Evolutionary conservation across 1,140 invertebrate species (phyloP), one percentile per base, ranked within the genome.

Genomic region (Drosophila teissieri): DNA sequence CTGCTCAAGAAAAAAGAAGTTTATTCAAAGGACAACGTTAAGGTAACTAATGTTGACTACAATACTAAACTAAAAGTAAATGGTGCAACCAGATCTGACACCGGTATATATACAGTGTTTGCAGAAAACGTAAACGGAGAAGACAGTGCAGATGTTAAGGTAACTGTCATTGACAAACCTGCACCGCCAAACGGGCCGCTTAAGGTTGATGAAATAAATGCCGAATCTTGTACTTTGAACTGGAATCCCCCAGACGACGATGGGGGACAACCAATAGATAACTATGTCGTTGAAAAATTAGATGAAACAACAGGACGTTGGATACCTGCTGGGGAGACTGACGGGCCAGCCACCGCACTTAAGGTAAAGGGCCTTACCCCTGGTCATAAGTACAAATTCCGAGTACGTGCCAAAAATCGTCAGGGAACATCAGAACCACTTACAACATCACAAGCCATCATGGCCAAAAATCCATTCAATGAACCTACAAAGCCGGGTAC

Each of bases 381-480:
- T 0, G 97, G 96, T 58, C 97, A 99, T 83, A 98, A 98, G 92
- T 99, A 99, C 93, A 98, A 98, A 93, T 99, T 99, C 94, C 93
- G 98, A 68, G 98, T 99, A 0, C 94, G 96, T 31, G 98, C 98
- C 24, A 97, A 98, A 37, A 99, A 99, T 90, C 96, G 96, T 67
- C 97, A 99, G 94, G 99, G 98, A 51, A 96, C 96, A 92, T 99
- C 98, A 22, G 98, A 99, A 83, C 98, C 98, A 17, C 93, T 99
- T 2, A 96, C 96, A 1, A 96, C 97, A 15, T 94, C 95, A n/a
- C 95, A 97, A 84, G 94, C 96, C n/a, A 97, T 97, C 73, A 96
- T 98, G 92, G 99, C 99, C 45, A 99, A 99, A 92, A 99, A 99
- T 96, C 98, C 98, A 48, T 99, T 97, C 93, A 98, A 97, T 92